phyloP scores from a whole-genome alignment of 2,888 invertebrate genomes.

The Conomelus anceps region DNA sequence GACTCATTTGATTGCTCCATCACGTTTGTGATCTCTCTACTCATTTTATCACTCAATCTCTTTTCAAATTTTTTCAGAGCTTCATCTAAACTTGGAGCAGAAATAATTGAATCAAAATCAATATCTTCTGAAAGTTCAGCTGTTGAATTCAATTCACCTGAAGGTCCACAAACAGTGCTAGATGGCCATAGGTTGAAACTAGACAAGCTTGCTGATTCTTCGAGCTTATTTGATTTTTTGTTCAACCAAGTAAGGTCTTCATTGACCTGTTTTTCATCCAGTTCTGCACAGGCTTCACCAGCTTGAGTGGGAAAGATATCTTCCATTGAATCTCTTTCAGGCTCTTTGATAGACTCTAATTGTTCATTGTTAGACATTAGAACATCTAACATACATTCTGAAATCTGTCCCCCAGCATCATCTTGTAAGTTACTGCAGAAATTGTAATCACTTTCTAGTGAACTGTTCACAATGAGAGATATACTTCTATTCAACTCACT shows the following conservation, averaged over 20 bases:
- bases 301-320: conserved; percentile 3
- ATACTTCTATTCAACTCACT: not conserved
- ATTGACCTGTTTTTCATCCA: not conserved
- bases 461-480: not conserved
- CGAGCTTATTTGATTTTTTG: not conserved
- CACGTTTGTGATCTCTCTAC: not conserved
- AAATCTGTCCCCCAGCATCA: not conserved
- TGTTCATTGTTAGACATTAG: not conserved
- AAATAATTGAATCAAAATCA: conserved; percentile 25
- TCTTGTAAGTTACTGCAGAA: not conserved
- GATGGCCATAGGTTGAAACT: conserved; percentile 25
- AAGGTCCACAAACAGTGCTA: conserved; percentile 15
- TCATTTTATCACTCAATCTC: conserved; percentile 20
- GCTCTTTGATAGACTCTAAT: not conserved
- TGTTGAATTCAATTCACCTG: not conserved
- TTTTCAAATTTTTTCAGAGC: conserved; percentile 22
- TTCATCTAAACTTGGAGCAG: conserved; percentile 24
- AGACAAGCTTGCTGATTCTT: not conserved
- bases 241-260: conserved; percentile 6
- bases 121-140: conserved; percentile 7
- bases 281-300: conserved; percentile 3
- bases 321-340: not conserved
- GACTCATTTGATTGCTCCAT: not conserved
- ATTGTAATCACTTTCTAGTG: not conserved
- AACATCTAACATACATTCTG: not conserved